Percentiles rank a stretch among this genome's conserved stretches.
Evolutionary conservation across 1,140 invertebrate species (phyloP).

Genomic region (Parapsyche elsis): DNA sequence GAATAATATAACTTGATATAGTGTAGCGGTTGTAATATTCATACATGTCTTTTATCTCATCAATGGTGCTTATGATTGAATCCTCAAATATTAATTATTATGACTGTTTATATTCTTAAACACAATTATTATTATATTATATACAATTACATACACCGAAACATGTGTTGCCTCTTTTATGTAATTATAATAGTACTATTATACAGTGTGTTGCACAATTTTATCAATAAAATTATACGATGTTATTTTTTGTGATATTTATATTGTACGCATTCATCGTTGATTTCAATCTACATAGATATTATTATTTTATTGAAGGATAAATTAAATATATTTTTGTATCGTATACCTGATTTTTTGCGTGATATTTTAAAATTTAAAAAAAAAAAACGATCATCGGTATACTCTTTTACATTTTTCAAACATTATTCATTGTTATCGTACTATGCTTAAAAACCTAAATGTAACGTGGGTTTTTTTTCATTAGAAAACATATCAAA

Average conservation of each 20-base stretch:
- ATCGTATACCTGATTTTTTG: slow-evolving; percentile 16
- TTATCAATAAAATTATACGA: neutral
- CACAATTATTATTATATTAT: neutral
- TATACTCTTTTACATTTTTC: neutral
- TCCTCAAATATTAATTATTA: too few relatives aligned
- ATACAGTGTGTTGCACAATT: slow-evolving; percentile 6
- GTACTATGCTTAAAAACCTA: slow-evolving; percentile 30
- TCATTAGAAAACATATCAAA: slow-evolving; percentile 19
- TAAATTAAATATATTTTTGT: slow-evolving; percentile 7
- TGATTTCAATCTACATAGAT: too few relatives aligned
- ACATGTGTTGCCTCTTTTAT: neutral
- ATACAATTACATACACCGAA: neutral
- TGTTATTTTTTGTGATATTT: too few relatives aligned
- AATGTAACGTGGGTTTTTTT: slow-evolving; percentile 18
- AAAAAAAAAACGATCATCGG: neutral
- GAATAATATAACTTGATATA: slow-evolving; percentile 4
- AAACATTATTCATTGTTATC: neutral
- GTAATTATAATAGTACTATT: neutral
- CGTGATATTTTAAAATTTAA: slow-evolving; percentile 5
- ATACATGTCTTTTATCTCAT: slow-evolving; percentile 23
- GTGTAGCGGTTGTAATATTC: neutral
- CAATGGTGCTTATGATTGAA: slow-evolving; percentile 24
- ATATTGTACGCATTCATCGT: too few relatives aligned
- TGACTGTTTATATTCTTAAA: too few relatives aligned
- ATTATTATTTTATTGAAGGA: neutral